Percentiles rank a stretch among this genome's conserved stretches.
Conservation (phyloP, 2,888 invertebrate genomes). For the Drosophila subquinaria region DNA sequence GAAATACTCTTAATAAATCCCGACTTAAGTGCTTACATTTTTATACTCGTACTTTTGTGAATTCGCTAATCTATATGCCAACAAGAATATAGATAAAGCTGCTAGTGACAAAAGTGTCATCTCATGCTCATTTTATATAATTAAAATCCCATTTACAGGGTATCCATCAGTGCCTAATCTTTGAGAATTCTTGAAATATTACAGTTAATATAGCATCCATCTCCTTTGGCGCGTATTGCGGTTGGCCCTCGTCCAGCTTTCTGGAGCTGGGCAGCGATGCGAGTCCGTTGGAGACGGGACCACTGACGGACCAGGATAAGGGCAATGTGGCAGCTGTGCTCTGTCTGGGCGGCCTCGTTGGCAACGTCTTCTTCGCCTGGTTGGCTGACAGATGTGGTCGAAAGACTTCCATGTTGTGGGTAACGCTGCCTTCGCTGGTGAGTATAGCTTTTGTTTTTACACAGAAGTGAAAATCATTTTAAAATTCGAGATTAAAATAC, state of each 20-base stretch:
- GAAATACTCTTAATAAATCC: too few relatives aligned
- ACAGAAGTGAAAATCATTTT: too few relatives aligned
- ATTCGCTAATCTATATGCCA: too few relatives aligned
- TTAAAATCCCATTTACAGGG: not conserved
- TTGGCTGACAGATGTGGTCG: conserved; percentile 81
- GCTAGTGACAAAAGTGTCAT: not conserved
- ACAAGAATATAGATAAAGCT: too few relatives aligned
- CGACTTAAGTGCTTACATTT: too few relatives aligned
- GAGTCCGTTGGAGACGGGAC: conserved; percentile 81
- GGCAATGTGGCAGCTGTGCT: conserved; percentile 84
- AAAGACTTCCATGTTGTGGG: conserved; percentile 71
- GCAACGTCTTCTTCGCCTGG: conserved; percentile 83
- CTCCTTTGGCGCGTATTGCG: conserved; percentile 82
- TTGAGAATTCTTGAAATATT: not conserved
- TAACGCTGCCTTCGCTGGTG: conserved; percentile 82
- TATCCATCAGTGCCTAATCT: not conserved
- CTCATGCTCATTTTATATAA: not conserved
- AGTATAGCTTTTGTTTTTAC: not conserved
- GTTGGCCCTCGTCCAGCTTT: conserved; percentile 84
- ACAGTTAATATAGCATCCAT: conserved; percentile 78
- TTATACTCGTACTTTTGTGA: too few relatives aligned
- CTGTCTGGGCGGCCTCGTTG: conserved; percentile 82
- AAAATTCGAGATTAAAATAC: too few relatives aligned
- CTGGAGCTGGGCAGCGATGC: conserved; percentile 74
- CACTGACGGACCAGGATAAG: conserved; percentile 75